Evolutionary conservation across 2,113 vertebrate species (phyloP).

Genomic region (Rhombomys opimus): DNA sequence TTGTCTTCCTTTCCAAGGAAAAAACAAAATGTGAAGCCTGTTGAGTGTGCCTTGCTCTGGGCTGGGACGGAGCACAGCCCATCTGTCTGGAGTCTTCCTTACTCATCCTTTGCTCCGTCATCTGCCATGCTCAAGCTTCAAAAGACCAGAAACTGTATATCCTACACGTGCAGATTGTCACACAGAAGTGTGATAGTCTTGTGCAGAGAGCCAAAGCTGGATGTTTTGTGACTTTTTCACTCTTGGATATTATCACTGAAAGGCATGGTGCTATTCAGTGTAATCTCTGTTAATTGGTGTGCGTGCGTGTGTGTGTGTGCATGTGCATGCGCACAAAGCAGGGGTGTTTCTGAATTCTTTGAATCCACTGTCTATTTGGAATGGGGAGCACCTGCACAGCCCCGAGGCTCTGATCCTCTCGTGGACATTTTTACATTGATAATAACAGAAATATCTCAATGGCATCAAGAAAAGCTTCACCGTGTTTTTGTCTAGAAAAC

Average conservation of each 20-base stretch:
- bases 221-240: not conserved
- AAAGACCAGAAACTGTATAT: not conserved
- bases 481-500: conserved; percentile 4
- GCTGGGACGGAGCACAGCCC: not conserved
- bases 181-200: not conserved
- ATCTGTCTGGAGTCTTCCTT: not conserved
- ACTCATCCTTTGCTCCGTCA: not conserved
- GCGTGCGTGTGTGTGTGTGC: no score
- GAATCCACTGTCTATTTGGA: not conserved
- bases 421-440: conserved; percentile 4
- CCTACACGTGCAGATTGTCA: not conserved
- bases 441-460: conserved; percentile 2
- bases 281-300: not conserved
- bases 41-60: not conserved
- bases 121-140: not conserved
- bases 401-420: not conserved
- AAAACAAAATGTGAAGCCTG: not conserved
- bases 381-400: not conserved
- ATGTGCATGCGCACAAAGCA: no score
- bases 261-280: not conserved
- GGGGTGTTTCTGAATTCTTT: not conserved
- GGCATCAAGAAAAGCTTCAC: not conserved
- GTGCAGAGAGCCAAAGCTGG: not conserved
- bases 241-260: not conserved
- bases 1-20: not conserved